Evolutionary conservation across 2,797 vertebrate genomes (phyloP).

Genomic region (Urosaurus nigricauda): DNA sequence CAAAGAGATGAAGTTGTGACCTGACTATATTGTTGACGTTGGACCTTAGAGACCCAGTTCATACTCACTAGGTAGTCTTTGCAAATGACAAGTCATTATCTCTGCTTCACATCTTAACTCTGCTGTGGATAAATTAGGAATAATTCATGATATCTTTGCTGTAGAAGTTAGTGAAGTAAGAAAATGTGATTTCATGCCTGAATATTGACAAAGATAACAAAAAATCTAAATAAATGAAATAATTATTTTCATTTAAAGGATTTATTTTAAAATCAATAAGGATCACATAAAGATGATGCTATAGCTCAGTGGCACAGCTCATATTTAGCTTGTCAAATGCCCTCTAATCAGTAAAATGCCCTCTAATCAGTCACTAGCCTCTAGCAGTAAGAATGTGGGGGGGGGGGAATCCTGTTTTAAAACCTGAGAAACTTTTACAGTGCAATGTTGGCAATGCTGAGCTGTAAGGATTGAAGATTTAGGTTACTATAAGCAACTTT

Average conservation of each 20-base stretch:
- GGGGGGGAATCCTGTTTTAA: neutral
- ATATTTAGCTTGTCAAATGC: neutral
- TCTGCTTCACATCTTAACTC: neutral
- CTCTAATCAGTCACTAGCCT: neutral
- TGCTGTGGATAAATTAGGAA: neutral
- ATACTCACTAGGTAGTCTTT: neutral
- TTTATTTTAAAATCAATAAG: neutral
- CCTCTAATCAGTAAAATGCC: neutral
- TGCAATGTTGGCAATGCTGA: neutral
- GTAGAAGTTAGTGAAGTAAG: neutral
- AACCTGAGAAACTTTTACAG: neutral
- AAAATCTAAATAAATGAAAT: neutral
- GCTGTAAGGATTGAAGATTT: neutral
- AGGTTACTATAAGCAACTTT: no score
- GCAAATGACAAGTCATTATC: neutral
- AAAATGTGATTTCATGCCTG: neutral
- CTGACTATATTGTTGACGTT: neutral
- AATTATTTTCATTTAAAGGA: neutral
- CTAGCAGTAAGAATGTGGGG: neutral
- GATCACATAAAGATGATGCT: neutral
- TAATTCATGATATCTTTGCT: neutral
- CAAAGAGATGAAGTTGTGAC: neutral
- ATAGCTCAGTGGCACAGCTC: neutral
- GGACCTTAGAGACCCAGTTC: neutral
- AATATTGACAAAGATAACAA: neutral